Base-by-base conservation (phyloP, 2,888 invertebrate species). In the Geophilus truncorum region DNA sequence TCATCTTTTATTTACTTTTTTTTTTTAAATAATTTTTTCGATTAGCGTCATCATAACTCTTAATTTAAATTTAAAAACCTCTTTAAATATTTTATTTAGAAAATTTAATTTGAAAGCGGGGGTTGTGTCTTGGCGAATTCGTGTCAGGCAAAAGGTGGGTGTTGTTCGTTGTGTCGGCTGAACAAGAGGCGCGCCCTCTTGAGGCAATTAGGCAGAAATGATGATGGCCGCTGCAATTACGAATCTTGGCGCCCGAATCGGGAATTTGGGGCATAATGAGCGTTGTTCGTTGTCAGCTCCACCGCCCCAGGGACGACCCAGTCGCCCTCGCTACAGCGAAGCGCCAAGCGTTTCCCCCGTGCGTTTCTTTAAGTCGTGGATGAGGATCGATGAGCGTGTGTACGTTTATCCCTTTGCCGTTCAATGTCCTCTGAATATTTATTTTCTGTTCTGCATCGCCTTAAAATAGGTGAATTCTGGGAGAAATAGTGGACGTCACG, bases 161-260 rank as follows among this genome's bases (percentile, higher is more conserved):
- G 51, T 51, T 51, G 51, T 51, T 51, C 51, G n/a, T 51, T 51
- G 51, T 51, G 51, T 51, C 51, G 51, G 51, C 18, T 51, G 51
- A 77, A 77, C 77, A 77, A 36, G 32, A 34, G 34, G 77, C 23
- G 36, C 23, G 34, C 34, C 77, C 36, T 77, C 36, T 36, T 32
- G 34, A 77, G 77, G 77, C 77, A 77, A 77, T 77, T 77, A 77
- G 32, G 77, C 77, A 77, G 77, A 77, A 77, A 77, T 77, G 32
- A 51, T 51, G 51, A 77, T 77, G 32, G 77, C 77, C 34, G 36
- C 23, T 23, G 77, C 32, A 77, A 77, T 77, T 77, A 77, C 32
- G 77, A 77, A 77, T 34, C 77, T 77, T 34, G 36, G 77, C 36
- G 77, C 77, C 51, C 51, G 51, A 51, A 51, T 51, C 51, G 51